phyloP scores from a whole-genome alignment of 2,113 vertebrate genomes.

The Kobus ellipsiprymnus region DNA sequence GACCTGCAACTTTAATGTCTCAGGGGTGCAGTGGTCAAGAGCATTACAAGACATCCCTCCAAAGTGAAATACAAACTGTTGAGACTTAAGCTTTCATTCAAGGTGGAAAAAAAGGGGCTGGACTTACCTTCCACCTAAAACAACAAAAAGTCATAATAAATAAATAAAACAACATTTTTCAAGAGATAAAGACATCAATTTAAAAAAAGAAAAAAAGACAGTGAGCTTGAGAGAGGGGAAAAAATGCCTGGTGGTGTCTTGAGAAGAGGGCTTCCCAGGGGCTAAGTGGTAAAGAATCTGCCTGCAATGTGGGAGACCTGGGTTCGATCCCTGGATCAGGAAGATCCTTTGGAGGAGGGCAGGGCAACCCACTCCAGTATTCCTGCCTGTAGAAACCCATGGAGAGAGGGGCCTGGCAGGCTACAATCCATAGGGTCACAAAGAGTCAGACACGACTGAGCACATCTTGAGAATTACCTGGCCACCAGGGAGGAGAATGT shows the following conservation, averaged over 20 bases:
- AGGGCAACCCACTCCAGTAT: not conserved
- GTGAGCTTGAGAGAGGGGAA: not conserved
- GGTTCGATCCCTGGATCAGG: not conserved
- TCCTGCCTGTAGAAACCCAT: not conserved
- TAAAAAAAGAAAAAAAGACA: not conserved
- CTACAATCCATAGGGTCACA: not conserved
- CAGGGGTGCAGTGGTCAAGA: not conserved
- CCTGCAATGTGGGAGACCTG: not conserved
- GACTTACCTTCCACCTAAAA: not conserved
- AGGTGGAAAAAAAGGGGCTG: not conserved
- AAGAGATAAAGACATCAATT: not conserved
- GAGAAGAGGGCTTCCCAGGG: not conserved
- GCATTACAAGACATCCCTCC: not conserved
- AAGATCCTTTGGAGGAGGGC: not conserved
- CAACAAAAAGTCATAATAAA: conserved; percentile 22
- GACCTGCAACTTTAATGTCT: not conserved
- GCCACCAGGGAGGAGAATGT: not conserved
- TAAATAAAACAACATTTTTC: not conserved
- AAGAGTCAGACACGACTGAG: not conserved
- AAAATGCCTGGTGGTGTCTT: not conserved
- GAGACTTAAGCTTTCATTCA: not conserved
- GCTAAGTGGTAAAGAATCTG: not conserved
- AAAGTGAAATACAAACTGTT: not conserved
- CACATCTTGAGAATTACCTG: not conserved
- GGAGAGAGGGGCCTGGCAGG: not conserved